Evolutionary conservation across 2,888 invertebrate species (phyloP).

Genomic region (Plusia festucae): DNA sequence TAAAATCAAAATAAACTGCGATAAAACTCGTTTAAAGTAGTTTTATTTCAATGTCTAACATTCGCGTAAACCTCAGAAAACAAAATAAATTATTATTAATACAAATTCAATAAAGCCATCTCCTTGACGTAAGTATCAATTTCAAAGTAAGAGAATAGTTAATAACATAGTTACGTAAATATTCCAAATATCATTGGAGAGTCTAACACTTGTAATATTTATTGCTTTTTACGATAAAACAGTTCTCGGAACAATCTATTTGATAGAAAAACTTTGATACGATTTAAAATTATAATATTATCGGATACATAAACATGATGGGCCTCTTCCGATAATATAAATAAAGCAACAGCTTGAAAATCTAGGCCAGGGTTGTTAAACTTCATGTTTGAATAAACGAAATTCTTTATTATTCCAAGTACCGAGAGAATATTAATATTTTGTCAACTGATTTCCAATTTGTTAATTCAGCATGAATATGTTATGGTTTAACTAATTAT

Average conservation of each 20-base stretch:
- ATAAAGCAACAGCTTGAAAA: neutral
- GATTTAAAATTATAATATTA: constrained; percentile 5
- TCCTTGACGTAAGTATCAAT: neutral
- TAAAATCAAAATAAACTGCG: too few relatives aligned
- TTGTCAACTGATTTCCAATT: neutral
- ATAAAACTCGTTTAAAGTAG: too few relatives aligned
- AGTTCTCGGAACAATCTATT: neutral
- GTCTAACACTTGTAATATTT: neutral
- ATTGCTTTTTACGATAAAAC: neutral
- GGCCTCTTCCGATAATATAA: neutral
- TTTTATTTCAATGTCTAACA: too few relatives aligned
- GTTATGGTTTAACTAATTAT: too few relatives aligned
- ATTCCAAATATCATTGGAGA: neutral
- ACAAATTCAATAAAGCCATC: neutral
- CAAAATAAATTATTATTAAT: neutral
- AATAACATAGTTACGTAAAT: neutral
- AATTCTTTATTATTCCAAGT: too few relatives aligned
- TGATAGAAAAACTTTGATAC: constrained; percentile 5
- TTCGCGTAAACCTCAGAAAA: too few relatives aligned
- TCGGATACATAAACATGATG: constrained; percentile 3
- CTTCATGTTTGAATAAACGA: neutral
- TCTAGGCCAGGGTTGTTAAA: neutral
- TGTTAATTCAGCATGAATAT: too few relatives aligned
- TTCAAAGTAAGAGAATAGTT: too few relatives aligned
- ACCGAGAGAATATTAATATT: too few relatives aligned